phyloP scores from a whole-genome alignment of 2,888 invertebrate species.

The Cheilosia scutellata region DNA sequence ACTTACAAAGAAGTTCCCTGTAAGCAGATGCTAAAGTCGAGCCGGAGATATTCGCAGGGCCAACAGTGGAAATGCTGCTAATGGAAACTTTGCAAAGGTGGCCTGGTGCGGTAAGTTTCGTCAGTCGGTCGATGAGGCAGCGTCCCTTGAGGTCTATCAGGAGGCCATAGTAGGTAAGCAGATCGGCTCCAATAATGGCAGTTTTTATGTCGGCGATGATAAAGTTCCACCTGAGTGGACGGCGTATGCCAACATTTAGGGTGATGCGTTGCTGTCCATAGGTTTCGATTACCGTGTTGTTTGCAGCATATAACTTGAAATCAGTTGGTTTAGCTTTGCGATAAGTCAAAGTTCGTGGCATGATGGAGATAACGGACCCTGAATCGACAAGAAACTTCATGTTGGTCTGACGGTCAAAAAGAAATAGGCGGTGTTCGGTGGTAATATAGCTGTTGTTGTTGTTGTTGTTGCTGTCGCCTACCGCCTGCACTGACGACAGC shows the following conservation, averaged over 20 bases:
- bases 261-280: background rate
- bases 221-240: background rate
- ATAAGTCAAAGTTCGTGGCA: background rate
- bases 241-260: background rate
- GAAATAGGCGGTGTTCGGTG: background rate
- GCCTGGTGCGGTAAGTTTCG: background rate
- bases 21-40: background rate
- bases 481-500: slow-evolving; percentile 3
- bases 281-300: background rate
- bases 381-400: background rate
- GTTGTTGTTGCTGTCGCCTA: background rate
- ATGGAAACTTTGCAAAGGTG: background rate
- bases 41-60: background rate
- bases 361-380: slow-evolving; percentile 1
- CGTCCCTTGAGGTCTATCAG: background rate
- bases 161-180: background rate
- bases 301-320: background rate
- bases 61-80: slow-evolving; percentile 3
- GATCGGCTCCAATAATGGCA: too few relatives aligned
- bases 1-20: slow-evolving; percentile 1
- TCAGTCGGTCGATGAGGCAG: slow-evolving; percentile 7
- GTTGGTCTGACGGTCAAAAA: background rate
- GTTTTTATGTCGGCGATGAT: background rate
- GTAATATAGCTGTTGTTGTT: background rate
- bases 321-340: background rate